Evolutionary conservation across 2,113 vertebrate genomes (phyloP).

Genomic region (Columba janthina): DNA sequence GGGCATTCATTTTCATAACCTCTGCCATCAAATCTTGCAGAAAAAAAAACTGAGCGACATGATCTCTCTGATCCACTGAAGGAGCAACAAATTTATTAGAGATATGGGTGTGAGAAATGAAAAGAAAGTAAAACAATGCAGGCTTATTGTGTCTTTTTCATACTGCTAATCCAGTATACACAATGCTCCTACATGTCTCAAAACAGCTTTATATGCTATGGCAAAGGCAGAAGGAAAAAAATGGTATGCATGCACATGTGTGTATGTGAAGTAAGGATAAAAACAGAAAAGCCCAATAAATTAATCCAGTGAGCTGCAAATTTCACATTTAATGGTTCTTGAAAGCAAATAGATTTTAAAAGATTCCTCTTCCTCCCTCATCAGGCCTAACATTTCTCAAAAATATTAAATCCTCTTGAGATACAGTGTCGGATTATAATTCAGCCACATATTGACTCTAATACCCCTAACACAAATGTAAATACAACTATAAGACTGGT

Average conservation of each 20-base stretch:
- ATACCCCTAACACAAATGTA: constrained; percentile 1
- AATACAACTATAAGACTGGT: constrained; percentile 1
- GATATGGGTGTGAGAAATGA: constrained; percentile 76
- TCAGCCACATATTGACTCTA: background rate
- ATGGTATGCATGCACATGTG: constrained; percentile 34
- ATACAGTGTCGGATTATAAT: constrained; percentile 39
- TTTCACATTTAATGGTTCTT: constrained; percentile 29
- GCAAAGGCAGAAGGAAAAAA: constrained; percentile 72
- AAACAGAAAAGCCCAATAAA: background rate
- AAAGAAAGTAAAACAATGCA: constrained; percentile 78
- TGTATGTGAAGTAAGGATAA: background rate
- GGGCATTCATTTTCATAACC: constrained; percentile 36
- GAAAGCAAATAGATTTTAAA: background rate
- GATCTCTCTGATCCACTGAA: constrained; percentile 72
- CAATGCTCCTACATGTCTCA: constrained; percentile 75
- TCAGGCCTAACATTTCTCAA: background rate
- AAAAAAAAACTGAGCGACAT: constrained; percentile 51
- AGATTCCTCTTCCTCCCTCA: background rate
- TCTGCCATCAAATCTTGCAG: constrained; percentile 37
- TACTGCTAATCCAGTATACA: constrained; percentile 78
- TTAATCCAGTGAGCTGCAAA: constrained; percentile 41
- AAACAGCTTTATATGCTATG: constrained; percentile 74
- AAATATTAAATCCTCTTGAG: background rate
- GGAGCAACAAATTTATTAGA: constrained; percentile 78
- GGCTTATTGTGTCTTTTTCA: constrained; percentile 76